Conservation (phyloP, 2,113 vertebrate genomes). For the Phainopepla nitens region DNA sequence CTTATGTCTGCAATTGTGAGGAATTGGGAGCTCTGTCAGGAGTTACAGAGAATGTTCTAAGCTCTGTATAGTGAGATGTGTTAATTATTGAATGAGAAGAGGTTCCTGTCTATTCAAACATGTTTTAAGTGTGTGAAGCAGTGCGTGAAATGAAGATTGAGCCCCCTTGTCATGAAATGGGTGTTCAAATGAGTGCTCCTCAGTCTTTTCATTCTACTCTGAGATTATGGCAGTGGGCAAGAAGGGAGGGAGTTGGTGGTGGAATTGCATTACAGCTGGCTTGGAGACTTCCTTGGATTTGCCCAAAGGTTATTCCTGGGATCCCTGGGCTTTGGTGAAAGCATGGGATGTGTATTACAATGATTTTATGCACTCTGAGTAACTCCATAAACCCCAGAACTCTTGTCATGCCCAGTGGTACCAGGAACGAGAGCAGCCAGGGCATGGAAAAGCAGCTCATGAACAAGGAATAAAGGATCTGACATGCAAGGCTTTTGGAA, state of each 20-base stretch:
- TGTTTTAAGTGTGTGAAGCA: neutral
- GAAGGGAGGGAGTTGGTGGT: neutral
- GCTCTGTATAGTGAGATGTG: neutral
- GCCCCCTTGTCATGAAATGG: neutral
- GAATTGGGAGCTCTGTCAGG: neutral
- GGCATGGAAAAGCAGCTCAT: neutral
- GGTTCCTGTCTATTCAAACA: neutral
- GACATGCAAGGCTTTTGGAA: neutral
- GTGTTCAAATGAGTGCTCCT: neutral
- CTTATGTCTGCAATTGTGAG: neutral
- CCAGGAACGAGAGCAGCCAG: neutral
- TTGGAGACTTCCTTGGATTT: neutral
- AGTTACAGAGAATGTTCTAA: neutral
- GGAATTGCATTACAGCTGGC: neutral
- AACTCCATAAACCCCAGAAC: neutral
- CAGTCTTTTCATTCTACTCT: neutral
- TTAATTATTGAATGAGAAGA: neutral
- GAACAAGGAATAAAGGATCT: neutral
- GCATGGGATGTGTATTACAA: neutral
- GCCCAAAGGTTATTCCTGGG: neutral
- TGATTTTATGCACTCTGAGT: neutral
- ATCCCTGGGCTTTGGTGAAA: neutral
- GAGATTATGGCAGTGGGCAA: neutral
- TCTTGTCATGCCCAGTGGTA: accelerated
- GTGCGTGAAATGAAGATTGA: neutral